These are phyloP conservation scores for Parnassius smintheus DNA, from an alignment of 2,888 invertebrate genomes.

Conservation along the genomic window DNA sequence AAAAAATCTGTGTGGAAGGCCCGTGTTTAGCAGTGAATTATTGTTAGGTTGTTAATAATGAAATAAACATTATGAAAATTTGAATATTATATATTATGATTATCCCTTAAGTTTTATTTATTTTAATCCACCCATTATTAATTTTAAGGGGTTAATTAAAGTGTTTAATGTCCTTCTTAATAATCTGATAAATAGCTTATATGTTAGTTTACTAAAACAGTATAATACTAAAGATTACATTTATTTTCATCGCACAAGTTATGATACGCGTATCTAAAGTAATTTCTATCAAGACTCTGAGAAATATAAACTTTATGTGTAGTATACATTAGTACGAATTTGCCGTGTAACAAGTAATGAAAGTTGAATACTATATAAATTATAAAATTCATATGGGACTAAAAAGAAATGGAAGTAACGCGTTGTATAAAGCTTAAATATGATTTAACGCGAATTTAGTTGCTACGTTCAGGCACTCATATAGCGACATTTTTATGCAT, in stretches of 20 bases:
- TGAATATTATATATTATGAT: too few relatives aligned
- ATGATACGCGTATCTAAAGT: conserved; percentile 28
- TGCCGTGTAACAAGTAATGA: not conserved
- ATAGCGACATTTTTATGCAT: not conserved
- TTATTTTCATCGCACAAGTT: conserved; percentile 31
- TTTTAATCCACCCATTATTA: too few relatives aligned
- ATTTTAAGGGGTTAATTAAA: too few relatives aligned
- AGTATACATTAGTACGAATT: conserved; percentile 5
- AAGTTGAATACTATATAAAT: not conserved
- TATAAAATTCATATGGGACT: conserved; percentile 16
- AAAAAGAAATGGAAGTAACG: conserved; percentile 14
- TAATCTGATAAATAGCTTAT: not conserved
- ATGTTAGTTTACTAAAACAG: not conserved
- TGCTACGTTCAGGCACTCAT: not conserved
- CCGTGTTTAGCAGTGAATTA: too few relatives aligned
- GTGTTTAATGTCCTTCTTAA: too few relatives aligned
- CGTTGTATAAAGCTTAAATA: conserved; percentile 13
- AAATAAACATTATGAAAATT: too few relatives aligned
- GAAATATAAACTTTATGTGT: conserved; percentile 16
- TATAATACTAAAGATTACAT: conserved; percentile 30
- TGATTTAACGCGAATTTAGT: not conserved
- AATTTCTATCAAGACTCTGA: conserved; percentile 18
- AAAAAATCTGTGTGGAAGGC: too few relatives aligned
- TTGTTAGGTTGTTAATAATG: too few relatives aligned
- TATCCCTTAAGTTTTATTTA: too few relatives aligned